A percentile compares a stretch with the other conserved stretches of the same genome.
Evolutionary conservation across 2,888 invertebrate species (phyloP).

Genomic region (Halictus quadricinctus): DNA sequence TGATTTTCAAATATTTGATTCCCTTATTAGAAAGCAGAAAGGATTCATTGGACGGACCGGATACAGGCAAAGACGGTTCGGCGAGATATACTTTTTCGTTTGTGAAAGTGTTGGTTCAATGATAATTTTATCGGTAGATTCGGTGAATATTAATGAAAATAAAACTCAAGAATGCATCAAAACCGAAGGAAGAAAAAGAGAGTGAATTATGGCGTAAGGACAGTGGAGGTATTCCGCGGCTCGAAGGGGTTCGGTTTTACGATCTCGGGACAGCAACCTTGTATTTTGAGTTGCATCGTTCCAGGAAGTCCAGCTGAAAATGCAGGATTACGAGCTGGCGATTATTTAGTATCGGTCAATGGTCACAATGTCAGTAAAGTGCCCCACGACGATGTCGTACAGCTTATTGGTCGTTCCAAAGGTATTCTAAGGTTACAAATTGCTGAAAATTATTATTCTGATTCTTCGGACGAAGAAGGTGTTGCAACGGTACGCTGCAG

Average conservation of each 20-base stretch:
- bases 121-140: conserved; percentile 33
- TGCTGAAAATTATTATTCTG: conserved; percentile 93
- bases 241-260: conserved; percentile 98
- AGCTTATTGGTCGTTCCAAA: conserved; percentile 93
- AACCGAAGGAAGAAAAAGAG: conserved; percentile 88
- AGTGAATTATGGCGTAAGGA: conserved; percentile 89
- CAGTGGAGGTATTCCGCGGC: conserved; percentile 93
- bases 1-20: background rate
- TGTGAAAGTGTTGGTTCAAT: conserved; percentile 29
- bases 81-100: conserved; percentile 18
- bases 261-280: conserved; percentile 97
- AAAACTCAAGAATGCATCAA: conserved; percentile 83
- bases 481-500: conserved; percentile 85
- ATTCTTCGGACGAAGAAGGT: conserved; percentile 91
- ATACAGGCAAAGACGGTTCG: conserved; percentile 33
- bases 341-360: conserved; percentile 96
- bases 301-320: conserved; percentile 94
- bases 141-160: conserved; percentile 45
- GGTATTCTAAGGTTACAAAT: conserved; percentile 93
- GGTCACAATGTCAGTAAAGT: conserved; percentile 95
- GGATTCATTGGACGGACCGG: background rate
- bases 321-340: conserved; percentile 95
- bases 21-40: background rate
- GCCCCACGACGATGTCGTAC: conserved; percentile 96
- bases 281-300: conserved; percentile 96